Conservation (phyloP, 2,888 invertebrate genomes). For the Taphrorychus bicolor region DNA sequence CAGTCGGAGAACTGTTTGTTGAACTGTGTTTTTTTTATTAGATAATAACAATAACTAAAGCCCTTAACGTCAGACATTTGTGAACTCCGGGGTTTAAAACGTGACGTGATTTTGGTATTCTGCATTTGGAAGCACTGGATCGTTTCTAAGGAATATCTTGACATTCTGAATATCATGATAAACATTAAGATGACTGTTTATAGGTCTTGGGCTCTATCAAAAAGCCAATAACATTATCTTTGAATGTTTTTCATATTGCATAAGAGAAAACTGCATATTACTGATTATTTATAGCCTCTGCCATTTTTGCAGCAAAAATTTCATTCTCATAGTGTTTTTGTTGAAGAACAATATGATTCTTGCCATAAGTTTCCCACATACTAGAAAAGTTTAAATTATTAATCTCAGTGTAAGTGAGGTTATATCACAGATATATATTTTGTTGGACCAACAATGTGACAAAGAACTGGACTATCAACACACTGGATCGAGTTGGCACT, state of each 20-base stretch:
- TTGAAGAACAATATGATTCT: not conserved
- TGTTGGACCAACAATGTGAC: constrained; percentile 50
- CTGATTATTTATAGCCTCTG: no score
- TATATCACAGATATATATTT: not conserved
- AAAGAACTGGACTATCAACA: constrained; percentile 51
- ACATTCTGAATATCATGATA: not conserved
- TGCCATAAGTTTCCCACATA: not conserved
- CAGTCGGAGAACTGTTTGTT: not conserved
- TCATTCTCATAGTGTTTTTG: no score
- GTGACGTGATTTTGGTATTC: constrained; percentile 30
- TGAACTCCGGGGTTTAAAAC: constrained; percentile 20
- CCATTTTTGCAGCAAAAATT: no score
- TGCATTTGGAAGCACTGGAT: no score
- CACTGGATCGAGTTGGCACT: constrained; percentile 61
- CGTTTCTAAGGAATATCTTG: constrained; percentile 14
- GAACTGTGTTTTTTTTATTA: constrained; percentile 24
- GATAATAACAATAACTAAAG: constrained; percentile 7
- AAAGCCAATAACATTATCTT: no score
- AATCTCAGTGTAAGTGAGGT: constrained; percentile 32
- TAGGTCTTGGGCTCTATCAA: no score
- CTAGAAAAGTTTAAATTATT: not conserved
- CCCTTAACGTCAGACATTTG: constrained; percentile 18
- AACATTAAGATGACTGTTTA: not conserved
- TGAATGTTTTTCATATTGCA: no score
- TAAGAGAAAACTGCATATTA: no score